A percentile compares a stretch with the other conserved stretches of the same genome.
phyloP scores from a whole-genome alignment of 2,888 invertebrate genomes.

The Tachina fera region DNA sequence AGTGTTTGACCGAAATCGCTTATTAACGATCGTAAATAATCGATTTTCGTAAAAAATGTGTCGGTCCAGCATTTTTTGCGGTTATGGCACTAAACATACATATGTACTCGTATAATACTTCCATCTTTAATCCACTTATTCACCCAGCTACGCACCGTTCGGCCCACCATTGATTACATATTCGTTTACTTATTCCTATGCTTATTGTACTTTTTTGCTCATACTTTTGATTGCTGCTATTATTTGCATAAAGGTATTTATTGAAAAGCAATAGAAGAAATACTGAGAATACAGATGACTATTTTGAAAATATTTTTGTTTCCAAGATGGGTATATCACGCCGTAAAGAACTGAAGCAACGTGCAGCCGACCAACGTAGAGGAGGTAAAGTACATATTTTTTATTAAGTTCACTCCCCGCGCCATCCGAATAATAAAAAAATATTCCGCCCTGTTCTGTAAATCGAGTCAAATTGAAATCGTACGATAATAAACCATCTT shows the following conservation, averaged over 20 bases:
- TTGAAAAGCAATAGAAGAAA: background rate
- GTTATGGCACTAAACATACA: too few species aligned
- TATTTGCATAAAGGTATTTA: slow-evolving; percentile 55
- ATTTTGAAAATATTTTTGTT: background rate
- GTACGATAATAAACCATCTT: too few species aligned
- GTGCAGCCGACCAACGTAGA: slow-evolving; percentile 30
- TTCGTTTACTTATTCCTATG: slow-evolving; percentile 41
- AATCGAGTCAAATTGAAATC: too few species aligned
- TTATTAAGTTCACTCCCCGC: background rate
- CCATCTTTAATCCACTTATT: slow-evolving; percentile 19
- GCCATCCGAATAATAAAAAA: too few species aligned
- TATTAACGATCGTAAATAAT: too few species aligned
- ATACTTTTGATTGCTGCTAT: slow-evolving; percentile 38
- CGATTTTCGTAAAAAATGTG: too few species aligned
- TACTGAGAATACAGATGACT: background rate
- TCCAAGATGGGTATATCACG: slow-evolving; percentile 51
- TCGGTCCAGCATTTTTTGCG: too few species aligned
- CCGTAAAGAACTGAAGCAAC: slow-evolving; percentile 28
- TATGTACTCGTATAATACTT: slow-evolving; percentile 6
- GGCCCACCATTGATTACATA: slow-evolving; percentile 30
- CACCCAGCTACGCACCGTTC: slow-evolving; percentile 3
- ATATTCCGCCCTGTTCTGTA: too few species aligned
- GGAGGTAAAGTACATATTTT: slow-evolving; percentile 48
- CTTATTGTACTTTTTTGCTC: slow-evolving; percentile 44
- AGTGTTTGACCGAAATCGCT: too few species aligned